phyloP scores from a whole-genome alignment of 2,113 vertebrate genomes.

The Otolemur garnettii region DNA sequence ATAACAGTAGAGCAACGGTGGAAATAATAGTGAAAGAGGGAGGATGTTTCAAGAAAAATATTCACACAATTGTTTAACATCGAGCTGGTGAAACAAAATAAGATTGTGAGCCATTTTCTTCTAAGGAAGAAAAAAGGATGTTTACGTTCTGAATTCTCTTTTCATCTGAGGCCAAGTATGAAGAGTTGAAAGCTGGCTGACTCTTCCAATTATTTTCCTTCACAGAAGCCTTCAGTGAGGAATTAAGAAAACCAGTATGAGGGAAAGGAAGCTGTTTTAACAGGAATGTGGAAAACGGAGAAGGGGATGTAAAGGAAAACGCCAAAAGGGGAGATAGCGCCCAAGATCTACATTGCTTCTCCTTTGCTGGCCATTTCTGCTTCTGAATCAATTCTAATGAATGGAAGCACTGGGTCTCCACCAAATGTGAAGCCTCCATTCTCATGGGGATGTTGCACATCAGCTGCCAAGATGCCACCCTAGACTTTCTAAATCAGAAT shows the following conservation, averaged over 20 bases:
- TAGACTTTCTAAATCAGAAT: not conserved
- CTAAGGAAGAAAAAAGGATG: constrained; percentile 61
- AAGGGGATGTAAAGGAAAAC: not conserved
- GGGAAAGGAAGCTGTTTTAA: not conserved
- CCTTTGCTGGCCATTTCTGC: not conserved
- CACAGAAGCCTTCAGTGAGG: not conserved
- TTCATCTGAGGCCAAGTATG: constrained; percentile 69
- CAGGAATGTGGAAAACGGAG: not conserved
- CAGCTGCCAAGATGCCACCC: not conserved
- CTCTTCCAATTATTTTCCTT: not conserved
- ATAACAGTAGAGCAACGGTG: not conserved
- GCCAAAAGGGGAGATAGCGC: not conserved
- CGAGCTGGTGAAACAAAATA: constrained; percentile 49
- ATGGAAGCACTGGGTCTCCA: not conserved
- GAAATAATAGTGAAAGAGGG: not conserved
- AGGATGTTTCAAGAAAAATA: constrained; percentile 57
- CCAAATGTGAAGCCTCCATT: not conserved
- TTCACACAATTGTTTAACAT: constrained; percentile 59
- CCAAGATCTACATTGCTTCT: not conserved
- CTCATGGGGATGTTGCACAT: not conserved
- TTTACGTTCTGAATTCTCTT: constrained; percentile 70
- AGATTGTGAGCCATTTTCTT: not conserved
- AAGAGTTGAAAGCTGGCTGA: not conserved
- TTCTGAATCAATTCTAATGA: not conserved
- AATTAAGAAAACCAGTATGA: not conserved